These are phyloP conservation scores for Oryzias melastigma DNA, from an alignment of 2,113 vertebrate genomes.

Conservation along the genomic window DNA sequence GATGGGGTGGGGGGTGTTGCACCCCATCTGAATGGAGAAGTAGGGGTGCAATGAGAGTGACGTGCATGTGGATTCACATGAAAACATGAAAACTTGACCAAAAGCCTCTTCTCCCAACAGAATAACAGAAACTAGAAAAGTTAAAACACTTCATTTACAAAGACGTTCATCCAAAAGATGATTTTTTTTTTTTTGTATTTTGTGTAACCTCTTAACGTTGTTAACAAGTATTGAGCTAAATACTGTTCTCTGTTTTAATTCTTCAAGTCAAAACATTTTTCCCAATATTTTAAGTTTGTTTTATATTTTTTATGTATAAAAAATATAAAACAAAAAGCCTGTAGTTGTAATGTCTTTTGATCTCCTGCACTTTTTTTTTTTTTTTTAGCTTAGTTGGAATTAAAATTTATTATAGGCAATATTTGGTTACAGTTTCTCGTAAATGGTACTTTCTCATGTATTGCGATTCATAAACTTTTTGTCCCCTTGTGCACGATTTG, in stretches of 20 bases:
- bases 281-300: not conserved
- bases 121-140: too few relatives aligned
- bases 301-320: not conserved
- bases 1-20: constrained; percentile 77
- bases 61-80: constrained; percentile 35
- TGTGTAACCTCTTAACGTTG: not conserved
- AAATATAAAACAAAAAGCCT: not conserved
- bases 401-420: too few relatives aligned
- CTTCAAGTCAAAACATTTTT: not conserved
- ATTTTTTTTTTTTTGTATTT: not conserved
- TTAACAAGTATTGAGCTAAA: not conserved
- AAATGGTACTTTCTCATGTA: too few relatives aligned
- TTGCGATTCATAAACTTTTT: too few relatives aligned
- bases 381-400: too few relatives aligned
- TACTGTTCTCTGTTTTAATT: not conserved
- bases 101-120: not conserved
- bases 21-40: not conserved
- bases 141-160: too few relatives aligned
- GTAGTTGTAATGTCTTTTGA: too few relatives aligned
- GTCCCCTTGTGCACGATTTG: too few relatives aligned
- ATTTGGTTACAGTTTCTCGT: too few relatives aligned
- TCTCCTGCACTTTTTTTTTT: too few relatives aligned
- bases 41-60: constrained; percentile 53
- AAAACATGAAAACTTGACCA: constrained; percentile 4
- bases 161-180: too few relatives aligned